Evolutionary conservation across 1,140 invertebrate genomes (phyloP).

Genomic region (Macrotrachela quadricornifera): DNA sequence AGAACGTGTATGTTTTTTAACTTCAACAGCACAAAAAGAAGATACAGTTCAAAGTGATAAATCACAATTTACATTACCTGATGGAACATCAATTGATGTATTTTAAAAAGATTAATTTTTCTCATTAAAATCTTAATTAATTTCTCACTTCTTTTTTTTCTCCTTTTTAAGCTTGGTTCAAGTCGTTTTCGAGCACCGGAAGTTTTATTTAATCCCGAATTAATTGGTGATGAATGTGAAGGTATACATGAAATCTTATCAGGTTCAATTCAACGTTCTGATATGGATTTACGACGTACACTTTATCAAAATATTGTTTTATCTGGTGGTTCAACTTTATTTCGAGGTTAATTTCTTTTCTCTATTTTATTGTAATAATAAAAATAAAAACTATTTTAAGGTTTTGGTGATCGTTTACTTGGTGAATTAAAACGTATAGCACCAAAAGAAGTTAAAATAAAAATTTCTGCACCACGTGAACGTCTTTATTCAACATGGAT

Average conservation of each 20-base stretch:
- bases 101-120: neutral
- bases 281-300: constrained; percentile 86
- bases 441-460: constrained; percentile 91
- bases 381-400: constrained; percentile 29
- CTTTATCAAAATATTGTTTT: constrained; percentile 93
- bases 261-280: constrained; percentile 58
- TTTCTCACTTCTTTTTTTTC: too few relatives aligned
- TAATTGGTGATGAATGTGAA: constrained; percentile 92
- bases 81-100: constrained; percentile 7
- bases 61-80: neutral
- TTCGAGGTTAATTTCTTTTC: constrained; percentile 23
- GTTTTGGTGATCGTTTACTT: constrained; percentile 82
- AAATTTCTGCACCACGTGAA: constrained; percentile 93
- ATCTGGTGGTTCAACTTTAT: constrained; percentile 88
- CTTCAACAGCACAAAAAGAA: neutral
- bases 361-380: too few relatives aligned
- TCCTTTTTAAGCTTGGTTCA: constrained; percentile 50
- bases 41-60: constrained; percentile 9
- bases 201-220: constrained; percentile 83
- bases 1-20: constrained; percentile 34
- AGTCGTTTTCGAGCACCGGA: constrained; percentile 86
- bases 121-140: too few relatives aligned
- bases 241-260: constrained; percentile 72
- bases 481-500: constrained; percentile 96
- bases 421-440: constrained; percentile 74